Evolutionary conservation across 2,888 invertebrate genomes (phyloP), one percentile per base, ranked within the genome.

Genomic region (Prenolepis imparis): DNA sequence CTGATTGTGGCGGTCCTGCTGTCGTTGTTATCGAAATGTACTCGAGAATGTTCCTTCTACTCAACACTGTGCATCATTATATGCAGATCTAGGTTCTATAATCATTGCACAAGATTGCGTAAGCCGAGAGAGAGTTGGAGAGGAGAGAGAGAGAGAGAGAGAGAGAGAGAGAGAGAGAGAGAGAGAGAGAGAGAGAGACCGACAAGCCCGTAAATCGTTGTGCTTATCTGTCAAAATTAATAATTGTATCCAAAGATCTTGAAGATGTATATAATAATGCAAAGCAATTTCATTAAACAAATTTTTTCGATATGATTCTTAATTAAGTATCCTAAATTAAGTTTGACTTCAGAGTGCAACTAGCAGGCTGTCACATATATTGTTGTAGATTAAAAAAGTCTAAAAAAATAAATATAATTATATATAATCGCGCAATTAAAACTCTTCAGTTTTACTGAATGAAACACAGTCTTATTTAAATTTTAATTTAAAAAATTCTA

Each of bases 81-180:
- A 80, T 48, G 55, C 41, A 77, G 68, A 70, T 78, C 78, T 78
- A 21, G 59, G 32, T 70, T 28, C 68, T 52, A 28, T 11, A 24
- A 68, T n/a, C n/a, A 32, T 52, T 78, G 78, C 72, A 44, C 59
- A 36, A 80, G 36, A 18, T 72, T 80, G 72, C 59, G 78, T 61
- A 78, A 78, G 44, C 18, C 12, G 1, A 2, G 57, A 3, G n/a
- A 39, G 8, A 9, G 52, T 32, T 6, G 44, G 24, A 63, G 44
- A 59, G 28, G 15, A 21, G 21, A 8, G 52, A n/a, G 28, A 28
- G 28, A 28, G 28, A 28, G 28, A 28, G 32, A 36, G n/a, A 36
- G 36, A 36, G 3, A 3, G 55, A 4, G n/a, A 39, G 3, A 3
- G 55, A 4, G n/a, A 39, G 32, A 36, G n/a, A 36, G n/a, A 36